phyloP scores from a whole-genome alignment of 1,140 invertebrate genomes.

The Dreissena rostriformis region DNA sequence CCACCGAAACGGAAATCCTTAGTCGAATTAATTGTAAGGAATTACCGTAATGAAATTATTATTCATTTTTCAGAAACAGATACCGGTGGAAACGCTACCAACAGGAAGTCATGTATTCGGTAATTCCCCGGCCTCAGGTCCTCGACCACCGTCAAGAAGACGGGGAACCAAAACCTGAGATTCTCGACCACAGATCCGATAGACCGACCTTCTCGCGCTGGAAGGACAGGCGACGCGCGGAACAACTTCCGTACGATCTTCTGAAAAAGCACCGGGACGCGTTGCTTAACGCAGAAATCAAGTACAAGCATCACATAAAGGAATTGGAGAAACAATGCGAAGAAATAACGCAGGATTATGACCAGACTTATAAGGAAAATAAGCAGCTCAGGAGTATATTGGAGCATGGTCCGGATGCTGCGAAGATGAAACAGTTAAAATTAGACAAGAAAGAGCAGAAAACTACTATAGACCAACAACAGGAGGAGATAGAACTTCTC shows the following conservation, averaged over 20 bases:
- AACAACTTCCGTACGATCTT: constrained; percentile 45
- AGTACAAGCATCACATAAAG: constrained; percentile 38
- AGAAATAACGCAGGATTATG: constrained; percentile 22
- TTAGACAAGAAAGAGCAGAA: constrained; percentile 44
- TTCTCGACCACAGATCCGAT: constrained; percentile 33
- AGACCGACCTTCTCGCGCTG: not conserved
- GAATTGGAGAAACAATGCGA: constrained; percentile 47
- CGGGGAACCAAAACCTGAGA: constrained; percentile 16
- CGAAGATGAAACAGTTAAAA: constrained; percentile 29
- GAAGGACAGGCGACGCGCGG: constrained; percentile 10
- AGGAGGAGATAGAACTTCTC: constrained; percentile 26
- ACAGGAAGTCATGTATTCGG: constrained; percentile 24
- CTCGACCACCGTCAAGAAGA: constrained; percentile 4
- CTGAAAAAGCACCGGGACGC: constrained; percentile 41
- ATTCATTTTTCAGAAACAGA: too few species aligned
- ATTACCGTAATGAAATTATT: too few species aligned
- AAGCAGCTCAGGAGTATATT: constrained; percentile 26
- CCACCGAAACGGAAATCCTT: too few species aligned
- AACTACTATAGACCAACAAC: constrained; percentile 21
- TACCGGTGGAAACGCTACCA: too few species aligned
- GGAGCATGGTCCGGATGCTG: constrained; percentile 34
- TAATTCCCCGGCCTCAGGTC: constrained; percentile 10
- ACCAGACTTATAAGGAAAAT: constrained; percentile 37
- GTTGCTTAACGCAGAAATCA: constrained; percentile 28
- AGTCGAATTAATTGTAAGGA: too few species aligned